A percentile compares a stretch with the other conserved stretches of the same genome.
Evolutionary conservation across 2,113 vertebrate species (phyloP).

Genomic region (Morone saxatilis): DNA sequence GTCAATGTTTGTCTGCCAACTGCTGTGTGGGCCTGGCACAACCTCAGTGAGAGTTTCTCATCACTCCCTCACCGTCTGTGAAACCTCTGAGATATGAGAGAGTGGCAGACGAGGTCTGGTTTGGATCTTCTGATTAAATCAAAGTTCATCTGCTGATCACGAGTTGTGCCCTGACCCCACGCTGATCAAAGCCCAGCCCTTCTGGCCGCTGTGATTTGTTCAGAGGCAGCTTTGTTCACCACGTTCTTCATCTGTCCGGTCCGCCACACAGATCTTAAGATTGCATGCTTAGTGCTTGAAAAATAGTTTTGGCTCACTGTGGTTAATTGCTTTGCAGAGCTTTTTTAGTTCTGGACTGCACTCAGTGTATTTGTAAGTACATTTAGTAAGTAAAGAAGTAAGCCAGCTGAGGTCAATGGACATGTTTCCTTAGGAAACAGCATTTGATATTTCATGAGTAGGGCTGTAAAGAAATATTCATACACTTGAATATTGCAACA

Average conservation of each 20-base stretch:
- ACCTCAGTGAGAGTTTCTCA: neutral
- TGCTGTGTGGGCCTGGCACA: neutral
- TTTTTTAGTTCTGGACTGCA: neutral
- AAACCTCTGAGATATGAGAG: neutral
- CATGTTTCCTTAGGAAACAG: neutral
- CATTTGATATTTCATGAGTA: neutral
- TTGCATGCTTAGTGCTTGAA: neutral
- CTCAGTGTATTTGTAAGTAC: neutral
- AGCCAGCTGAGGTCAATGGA: neutral
- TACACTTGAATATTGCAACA: no score
- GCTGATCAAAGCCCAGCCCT: slow-evolving; percentile 37
- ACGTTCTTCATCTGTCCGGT: neutral
- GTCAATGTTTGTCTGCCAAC: slow-evolving; percentile 7
- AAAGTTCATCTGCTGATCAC: slow-evolving; percentile 60
- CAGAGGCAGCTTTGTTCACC: slow-evolving; percentile 22
- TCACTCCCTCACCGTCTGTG: neutral
- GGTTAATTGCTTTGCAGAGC: neutral
- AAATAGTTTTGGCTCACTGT: neutral
- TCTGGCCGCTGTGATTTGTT: neutral
- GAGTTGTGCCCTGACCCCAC: slow-evolving; percentile 36
- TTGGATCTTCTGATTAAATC: slow-evolving; percentile 61
- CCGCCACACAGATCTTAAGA: neutral
- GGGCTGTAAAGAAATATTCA: no score
- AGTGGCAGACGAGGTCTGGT: slow-evolving; percentile 2
- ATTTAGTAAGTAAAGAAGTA: neutral